Evolutionary conservation across 2,797 vertebrate genomes (phyloP).

Genomic region (Parauchenoglanis ngamensis): DNA sequence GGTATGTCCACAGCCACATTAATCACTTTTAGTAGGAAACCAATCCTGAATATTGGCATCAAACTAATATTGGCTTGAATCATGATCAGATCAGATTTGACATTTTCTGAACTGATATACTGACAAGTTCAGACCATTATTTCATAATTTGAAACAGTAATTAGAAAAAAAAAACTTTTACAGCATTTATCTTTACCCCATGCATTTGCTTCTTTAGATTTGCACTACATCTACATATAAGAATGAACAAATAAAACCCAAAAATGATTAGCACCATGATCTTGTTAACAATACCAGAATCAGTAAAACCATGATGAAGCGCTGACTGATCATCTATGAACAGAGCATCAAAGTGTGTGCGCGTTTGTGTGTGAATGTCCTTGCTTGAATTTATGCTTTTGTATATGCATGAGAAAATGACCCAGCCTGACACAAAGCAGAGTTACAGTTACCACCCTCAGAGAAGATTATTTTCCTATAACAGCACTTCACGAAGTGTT

Average conservation of each 20-base stretch:
- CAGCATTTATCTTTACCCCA: background rate
- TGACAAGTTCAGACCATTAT: background rate
- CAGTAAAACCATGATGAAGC: background rate
- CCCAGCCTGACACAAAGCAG: background rate
- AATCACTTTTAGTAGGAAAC: conserved; percentile 6
- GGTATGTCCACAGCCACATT: background rate
- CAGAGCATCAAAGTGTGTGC: no score
- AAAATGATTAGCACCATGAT: background rate
- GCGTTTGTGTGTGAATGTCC: background rate
- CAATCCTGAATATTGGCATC: background rate
- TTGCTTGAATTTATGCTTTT: background rate
- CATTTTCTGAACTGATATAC: background rate
- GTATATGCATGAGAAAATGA: background rate
- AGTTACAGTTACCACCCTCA: background rate
- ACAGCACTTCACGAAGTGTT: background rate
- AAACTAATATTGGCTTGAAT: background rate
- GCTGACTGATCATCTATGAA: background rate
- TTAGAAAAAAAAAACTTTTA: background rate
- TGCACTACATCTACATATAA: background rate
- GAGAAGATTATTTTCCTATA: background rate
- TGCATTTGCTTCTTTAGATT: background rate
- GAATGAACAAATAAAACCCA: background rate
- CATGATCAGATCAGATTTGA: background rate
- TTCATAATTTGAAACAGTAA: background rate
- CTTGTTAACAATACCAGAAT: background rate